phyloP scores from a whole-genome alignment of 2,113 vertebrate species.

The Spea multiplicata region DNA sequence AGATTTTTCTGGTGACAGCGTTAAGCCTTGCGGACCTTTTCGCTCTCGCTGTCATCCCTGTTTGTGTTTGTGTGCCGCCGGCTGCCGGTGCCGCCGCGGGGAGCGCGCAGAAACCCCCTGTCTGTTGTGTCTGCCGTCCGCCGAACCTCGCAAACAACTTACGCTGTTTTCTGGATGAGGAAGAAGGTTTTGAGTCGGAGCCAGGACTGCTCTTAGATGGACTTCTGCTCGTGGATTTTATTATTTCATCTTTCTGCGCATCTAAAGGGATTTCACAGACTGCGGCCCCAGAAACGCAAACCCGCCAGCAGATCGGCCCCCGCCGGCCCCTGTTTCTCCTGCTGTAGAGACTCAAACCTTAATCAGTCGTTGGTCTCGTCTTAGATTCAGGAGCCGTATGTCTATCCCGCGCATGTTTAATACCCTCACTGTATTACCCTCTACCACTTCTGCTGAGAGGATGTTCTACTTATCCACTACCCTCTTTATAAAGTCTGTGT shows the following conservation, averaged over 20 bases:
- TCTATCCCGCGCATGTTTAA: too few relatives aligned
- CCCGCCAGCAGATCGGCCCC: neutral
- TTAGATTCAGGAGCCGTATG: too few relatives aligned
- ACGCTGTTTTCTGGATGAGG: neutral
- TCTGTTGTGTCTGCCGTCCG: neutral
- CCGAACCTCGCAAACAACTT: neutral
- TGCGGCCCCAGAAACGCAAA: neutral
- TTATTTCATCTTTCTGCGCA: neutral
- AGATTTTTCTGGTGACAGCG: neutral
- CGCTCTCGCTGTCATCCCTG: neutral
- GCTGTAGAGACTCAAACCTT: too few relatives aligned
- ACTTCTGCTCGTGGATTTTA: neutral
- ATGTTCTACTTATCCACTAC: too few relatives aligned
- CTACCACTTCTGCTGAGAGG: too few relatives aligned
- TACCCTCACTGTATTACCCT: too few relatives aligned
- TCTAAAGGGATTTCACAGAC: neutral
- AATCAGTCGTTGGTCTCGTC: too few relatives aligned
- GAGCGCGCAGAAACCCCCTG: neutral
- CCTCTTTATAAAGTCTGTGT: too few relatives aligned
- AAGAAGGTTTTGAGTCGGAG: neutral
- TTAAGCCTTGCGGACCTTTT: conserved; percentile 1
- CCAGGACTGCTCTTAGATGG: neutral
- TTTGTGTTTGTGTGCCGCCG: neutral
- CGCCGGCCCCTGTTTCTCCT: neutral
- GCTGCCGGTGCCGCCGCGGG: neutral